Conservation (phyloP, 2,797 vertebrate genomes). For the Oryzias dopingdopingensis region DNA sequence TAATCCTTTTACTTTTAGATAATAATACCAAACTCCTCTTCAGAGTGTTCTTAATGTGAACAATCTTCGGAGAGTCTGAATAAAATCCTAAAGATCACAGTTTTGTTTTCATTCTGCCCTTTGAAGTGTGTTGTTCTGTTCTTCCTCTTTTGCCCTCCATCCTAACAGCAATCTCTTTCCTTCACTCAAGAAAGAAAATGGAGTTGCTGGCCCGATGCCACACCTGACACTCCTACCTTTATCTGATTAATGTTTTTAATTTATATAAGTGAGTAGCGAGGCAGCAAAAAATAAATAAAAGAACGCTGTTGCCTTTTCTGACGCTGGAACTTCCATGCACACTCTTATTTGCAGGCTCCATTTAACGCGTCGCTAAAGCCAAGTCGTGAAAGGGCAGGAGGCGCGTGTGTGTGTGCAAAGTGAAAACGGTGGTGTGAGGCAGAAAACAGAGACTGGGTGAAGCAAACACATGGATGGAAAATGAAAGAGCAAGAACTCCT, state of each 20-base stretch:
- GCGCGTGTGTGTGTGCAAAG: constrained; percentile 4
- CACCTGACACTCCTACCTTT: constrained; percentile 72
- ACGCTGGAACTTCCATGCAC: constrained; percentile 10
- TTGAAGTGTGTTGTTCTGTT: constrained; percentile 12
- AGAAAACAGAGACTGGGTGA: constrained; percentile 1
- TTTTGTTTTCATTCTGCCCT: constrained; percentile 18
- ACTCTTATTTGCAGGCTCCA: constrained; percentile 19
- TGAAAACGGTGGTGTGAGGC: not conserved
- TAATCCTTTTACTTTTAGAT: no score
- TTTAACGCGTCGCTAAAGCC: constrained; percentile 29
- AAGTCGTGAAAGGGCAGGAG: constrained; percentile 9
- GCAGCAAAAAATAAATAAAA: constrained; percentile 2
- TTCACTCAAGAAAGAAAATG: constrained; percentile 55
- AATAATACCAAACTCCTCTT: not conserved
- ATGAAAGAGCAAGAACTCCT: not conserved
- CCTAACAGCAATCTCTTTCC: constrained; percentile 8
- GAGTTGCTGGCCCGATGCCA: constrained; percentile 69
- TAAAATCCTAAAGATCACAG: not conserved
- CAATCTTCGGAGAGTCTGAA: not conserved
- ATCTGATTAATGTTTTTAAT: constrained; percentile 86
- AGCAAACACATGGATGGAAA: constrained; percentile 25
- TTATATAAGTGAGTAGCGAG: constrained; percentile 79
- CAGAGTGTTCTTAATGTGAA: not conserved
- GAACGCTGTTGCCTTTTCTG: constrained; percentile 24
- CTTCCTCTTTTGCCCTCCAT: not conserved